These are phyloP conservation scores for Sigmodon hispidus DNA, from an alignment of 2,113 vertebrate genomes.

Conservation along the genomic window DNA sequence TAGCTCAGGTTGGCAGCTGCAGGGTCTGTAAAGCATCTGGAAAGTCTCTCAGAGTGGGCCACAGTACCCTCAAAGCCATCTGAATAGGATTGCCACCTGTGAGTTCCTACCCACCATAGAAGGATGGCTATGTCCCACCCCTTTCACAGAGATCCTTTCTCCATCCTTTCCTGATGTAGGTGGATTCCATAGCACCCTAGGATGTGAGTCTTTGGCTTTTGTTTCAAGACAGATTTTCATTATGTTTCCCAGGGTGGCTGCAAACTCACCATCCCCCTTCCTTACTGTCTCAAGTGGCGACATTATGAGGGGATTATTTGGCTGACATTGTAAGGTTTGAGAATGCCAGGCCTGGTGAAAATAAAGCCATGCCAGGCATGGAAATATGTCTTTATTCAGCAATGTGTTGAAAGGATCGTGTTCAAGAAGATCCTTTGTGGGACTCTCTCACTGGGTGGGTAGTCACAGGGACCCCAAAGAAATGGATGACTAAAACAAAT, in stretches of 20 bases:
- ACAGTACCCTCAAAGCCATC: not conserved
- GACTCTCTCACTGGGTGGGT: too few relatives aligned
- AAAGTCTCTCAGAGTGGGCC: not conserved
- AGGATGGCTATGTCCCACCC: rapidly evolving
- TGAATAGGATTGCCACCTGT: too few relatives aligned
- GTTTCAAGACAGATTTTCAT: not conserved
- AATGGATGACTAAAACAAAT: not conserved
- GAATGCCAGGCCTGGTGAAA: not conserved
- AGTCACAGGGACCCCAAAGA: rapidly evolving
- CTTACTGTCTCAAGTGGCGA: not conserved
- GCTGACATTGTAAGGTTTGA: too few relatives aligned
- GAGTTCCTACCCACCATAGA: rapidly evolving
- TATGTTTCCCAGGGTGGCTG: not conserved
- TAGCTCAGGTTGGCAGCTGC: not conserved
- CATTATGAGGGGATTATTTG: too few relatives aligned
- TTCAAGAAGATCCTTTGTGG: not conserved
- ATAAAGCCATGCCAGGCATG: not conserved
- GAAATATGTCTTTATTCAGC: too few relatives aligned
- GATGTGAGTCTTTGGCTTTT: not conserved
- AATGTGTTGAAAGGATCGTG: not conserved
- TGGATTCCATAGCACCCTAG: too few relatives aligned
- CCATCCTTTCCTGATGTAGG: too few relatives aligned
- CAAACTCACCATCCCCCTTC: not conserved
- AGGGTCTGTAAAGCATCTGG: not conserved
- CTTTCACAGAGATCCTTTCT: not conserved